Evolutionary conservation across 2,888 invertebrate genomes (phyloP).

Genomic region (Stenotaenia linearis): DNA sequence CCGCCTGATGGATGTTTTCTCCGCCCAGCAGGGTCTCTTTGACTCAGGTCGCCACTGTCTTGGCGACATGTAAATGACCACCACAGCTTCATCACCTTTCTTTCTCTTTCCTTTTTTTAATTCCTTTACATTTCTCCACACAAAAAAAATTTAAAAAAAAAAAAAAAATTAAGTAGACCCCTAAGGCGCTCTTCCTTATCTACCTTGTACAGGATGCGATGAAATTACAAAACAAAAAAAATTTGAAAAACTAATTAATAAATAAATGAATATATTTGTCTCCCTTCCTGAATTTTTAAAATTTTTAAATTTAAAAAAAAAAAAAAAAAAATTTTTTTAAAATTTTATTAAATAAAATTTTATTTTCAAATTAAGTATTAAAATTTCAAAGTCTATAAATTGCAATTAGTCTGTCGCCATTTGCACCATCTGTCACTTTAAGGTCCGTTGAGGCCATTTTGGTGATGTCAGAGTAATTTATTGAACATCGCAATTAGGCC

Average conservation of each 20-base stretch:
- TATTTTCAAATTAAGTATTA: too few species aligned
- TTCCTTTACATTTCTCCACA: too few species aligned
- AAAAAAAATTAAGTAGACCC: neutral
- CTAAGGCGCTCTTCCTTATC: neutral
- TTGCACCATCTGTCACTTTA: neutral
- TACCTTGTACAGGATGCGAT: neutral
- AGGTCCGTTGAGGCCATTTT: neutral
- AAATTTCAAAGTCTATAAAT: conserved; percentile 9
- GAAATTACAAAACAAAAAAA: neutral
- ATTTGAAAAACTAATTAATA: neutral
- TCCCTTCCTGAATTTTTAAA: neutral
- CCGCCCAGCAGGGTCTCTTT: neutral
- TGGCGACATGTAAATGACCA: conserved; percentile 4
- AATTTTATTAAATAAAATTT: too few species aligned
- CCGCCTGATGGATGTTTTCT: neutral
- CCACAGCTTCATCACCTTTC: conserved; percentile 5
- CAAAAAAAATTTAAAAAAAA: too few species aligned
- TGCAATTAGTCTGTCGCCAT: neutral
- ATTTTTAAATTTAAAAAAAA: neutral
- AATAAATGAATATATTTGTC: neutral
- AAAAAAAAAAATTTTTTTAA: neutral
- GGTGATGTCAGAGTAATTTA: conserved; percentile 1
- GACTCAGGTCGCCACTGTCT: conserved; percentile 9
- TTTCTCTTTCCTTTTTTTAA: neutral
- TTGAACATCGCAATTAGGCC: neutral